Base-by-base conservation (phyloP, 2,113 vertebrate species). In the Gnathonemus echidnorhynchus region DNA sequence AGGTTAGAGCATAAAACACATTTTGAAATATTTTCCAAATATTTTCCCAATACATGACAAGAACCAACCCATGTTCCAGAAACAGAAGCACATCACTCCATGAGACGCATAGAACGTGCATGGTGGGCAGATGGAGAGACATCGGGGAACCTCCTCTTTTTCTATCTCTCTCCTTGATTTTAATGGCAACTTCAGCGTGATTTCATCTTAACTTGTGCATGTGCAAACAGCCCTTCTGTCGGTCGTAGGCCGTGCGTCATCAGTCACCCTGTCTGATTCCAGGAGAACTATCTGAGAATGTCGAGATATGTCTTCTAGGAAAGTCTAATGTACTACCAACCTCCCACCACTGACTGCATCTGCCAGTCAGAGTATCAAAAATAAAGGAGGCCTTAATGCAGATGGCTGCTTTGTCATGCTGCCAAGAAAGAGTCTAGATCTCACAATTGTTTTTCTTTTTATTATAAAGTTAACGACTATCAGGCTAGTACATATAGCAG, bases 381-480 rank as follows among this genome's bases (percentile, higher is more conserved):
- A 80, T 80, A 19, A 19, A 42, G 5, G 11, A 35, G 35, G 5
- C 8, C 10, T 9, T 27, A 5, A 19, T 49, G 46, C 21, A 86
- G 24, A 80, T 6, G 15, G 1, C 3, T 4, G 27, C 62, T 70
- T 70, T 31, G 62, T 50, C 5, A 50, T 53, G 13, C 49, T 9
- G 50, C 27, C 11, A 87, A 87, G 35, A 42, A 56, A 86, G 6
- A 48, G 24, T 86, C 83, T 49, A 11, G 46, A n/a, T 49, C 83
- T 86, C 83, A 86, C 21, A 49, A 92, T 93, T 88, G 92, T 89
- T 87, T 94, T 96, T 95, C 95, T 93, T 94, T 92, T 92, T 94
- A 95, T 97, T 97, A 97, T 96, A 97, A 97, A 97, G 96, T 97
- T 96, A 97, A 97, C 95, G 95, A 94, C 96, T 96, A 96, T 94